These are phyloP conservation scores for Teleogryllus oceanicus DNA, from an alignment of 2,888 invertebrate genomes.

Conservation along the genomic window DNA sequence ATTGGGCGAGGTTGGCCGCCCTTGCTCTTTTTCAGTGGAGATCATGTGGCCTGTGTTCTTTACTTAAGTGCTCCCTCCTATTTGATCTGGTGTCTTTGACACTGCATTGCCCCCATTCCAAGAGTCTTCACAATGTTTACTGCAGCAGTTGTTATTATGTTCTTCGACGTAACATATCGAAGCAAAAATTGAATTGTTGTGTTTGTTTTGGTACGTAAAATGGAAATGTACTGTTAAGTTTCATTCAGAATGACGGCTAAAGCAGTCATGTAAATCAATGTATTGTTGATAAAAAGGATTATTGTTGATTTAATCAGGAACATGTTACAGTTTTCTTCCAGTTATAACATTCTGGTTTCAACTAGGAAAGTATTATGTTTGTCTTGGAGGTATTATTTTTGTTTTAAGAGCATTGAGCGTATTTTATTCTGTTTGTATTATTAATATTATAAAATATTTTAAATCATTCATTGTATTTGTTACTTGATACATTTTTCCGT, in stretches of 20 bases:
- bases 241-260: constrained; percentile 6
- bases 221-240: neutral
- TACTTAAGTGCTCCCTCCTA: neutral
- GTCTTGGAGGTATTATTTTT: constrained; percentile 22
- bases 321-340: constrained; percentile 3
- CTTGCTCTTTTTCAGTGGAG: neutral
- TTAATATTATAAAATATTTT: constrained; percentile 26
- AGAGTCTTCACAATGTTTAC: neutral
- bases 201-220: neutral
- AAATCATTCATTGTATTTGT: constrained; percentile 22
- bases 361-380: constrained; percentile 19
- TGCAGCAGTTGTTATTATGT: neutral
- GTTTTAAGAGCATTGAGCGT: constrained; percentile 20
- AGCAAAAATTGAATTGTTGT: constrained; percentile 3
- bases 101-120: neutral
- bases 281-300: constrained; percentile 5
- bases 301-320: neutral
- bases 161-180: constrained; percentile 6
- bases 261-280: neutral
- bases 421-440: constrained; percentile 22
- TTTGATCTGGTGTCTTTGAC: no score
- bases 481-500: constrained; percentile 6
- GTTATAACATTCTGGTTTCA: constrained; percentile 18
- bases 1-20: neutral
- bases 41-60: neutral